Evolutionary conservation across 2,888 invertebrate species (phyloP).

Genomic region (Cheilosia variabilis): DNA sequence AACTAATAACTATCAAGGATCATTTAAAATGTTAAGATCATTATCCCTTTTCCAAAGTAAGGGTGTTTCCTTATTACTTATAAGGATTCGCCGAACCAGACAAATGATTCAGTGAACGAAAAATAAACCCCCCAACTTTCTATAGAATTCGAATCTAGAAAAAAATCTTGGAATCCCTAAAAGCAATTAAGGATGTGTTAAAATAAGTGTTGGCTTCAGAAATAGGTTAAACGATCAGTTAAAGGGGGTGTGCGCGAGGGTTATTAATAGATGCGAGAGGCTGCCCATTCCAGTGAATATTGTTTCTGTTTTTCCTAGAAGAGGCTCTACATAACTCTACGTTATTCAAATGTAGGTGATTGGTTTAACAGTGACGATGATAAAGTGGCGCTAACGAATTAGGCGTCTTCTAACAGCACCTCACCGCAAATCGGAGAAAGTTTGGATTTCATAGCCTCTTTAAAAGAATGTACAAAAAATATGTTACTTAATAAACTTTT

Average conservation of each 20-base stretch:
- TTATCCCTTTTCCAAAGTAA: conserved; percentile 1
- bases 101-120: not conserved
- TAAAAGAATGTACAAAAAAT: too few species aligned
- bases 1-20: not conserved
- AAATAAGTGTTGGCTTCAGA: conserved; percentile 18
- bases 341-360: not conserved
- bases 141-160: not conserved
- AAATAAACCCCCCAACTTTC: not conserved
- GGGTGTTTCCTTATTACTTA: not conserved
- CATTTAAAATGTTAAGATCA: not conserved
- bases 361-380: not conserved
- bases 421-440: too few species aligned
- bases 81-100: not conserved
- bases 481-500: too few species aligned
- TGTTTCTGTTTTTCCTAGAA: not conserved
- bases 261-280: conserved; percentile 10
- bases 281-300: not conserved
- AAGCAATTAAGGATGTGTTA: conserved; percentile 24
- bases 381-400: not conserved
- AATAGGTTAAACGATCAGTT: conserved; percentile 30
- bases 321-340: not conserved
- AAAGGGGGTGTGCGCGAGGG: conserved; percentile 9
- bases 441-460: too few species aligned
- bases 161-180: not conserved
- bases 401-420: too few species aligned